Evolutionary conservation across 2,797 vertebrate genomes (phyloP).

Genomic region (Dicrostonyx torquatus): DNA sequence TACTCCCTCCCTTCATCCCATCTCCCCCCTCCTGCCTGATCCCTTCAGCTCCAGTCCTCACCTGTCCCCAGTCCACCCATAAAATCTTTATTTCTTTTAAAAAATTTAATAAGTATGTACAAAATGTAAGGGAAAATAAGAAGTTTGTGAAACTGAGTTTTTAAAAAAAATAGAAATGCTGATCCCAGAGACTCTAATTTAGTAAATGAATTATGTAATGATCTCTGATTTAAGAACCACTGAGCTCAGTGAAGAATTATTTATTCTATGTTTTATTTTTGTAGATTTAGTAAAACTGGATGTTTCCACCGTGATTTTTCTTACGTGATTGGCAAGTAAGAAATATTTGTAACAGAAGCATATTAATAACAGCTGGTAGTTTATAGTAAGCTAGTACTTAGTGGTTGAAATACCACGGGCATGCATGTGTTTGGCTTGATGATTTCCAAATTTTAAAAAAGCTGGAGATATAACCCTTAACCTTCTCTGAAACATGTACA

Average conservation of each 20-base stretch:
- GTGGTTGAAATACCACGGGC: neutral
- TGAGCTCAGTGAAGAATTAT: constrained; percentile 10
- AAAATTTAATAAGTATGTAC: neutral
- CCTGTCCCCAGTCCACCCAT: too few relatives aligned
- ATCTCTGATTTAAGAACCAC: constrained; percentile 3
- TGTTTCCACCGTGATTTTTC: constrained; percentile 50
- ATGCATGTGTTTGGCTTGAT: neutral
- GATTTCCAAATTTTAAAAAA: neutral
- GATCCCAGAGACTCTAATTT: constrained; percentile 13
- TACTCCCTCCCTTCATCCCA: too few relatives aligned
- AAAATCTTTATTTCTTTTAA: neutral
- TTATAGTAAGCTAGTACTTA: neutral
- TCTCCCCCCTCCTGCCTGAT: too few relatives aligned
- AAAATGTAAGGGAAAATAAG: constrained; percentile 25
- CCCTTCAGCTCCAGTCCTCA: too few relatives aligned
- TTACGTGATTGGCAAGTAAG: constrained; percentile 78
- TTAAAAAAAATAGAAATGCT: neutral
- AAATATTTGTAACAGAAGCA: constrained; percentile 36
- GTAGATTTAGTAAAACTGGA: constrained; percentile 32
- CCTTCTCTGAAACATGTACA: neutral
- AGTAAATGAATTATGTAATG: neutral
- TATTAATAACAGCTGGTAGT: neutral
- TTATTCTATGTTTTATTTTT: constrained; percentile 57
- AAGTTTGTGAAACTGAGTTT: neutral
- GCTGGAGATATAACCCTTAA: neutral